These are phyloP conservation scores for Trichacis sp. DNA, from an alignment of 2,888 invertebrate species.

Conservation along the genomic window DNA sequence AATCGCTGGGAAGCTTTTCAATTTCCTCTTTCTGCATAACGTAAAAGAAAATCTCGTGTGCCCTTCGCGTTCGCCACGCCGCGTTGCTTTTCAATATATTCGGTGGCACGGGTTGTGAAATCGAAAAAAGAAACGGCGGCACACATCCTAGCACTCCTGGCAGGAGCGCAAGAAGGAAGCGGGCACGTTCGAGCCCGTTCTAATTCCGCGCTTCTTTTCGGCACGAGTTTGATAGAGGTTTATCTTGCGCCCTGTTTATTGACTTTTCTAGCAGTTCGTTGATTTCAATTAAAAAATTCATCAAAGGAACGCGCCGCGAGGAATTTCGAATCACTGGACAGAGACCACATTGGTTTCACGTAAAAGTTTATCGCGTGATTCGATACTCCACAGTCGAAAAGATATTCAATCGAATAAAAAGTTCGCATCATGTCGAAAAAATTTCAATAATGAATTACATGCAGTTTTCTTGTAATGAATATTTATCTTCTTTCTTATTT, in stretches of 20 bases:
- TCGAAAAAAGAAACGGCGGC: constrained; percentile 35
- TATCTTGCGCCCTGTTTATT: constrained; percentile 23
- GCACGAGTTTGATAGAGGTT: constrained; percentile 24
- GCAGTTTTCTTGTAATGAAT: no score
- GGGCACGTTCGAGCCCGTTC: constrained; percentile 29
- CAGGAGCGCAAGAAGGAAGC: constrained; percentile 14
- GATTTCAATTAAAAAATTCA: constrained; percentile 31
- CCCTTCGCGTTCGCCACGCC: constrained; percentile 32
- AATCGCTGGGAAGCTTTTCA: constrained; percentile 46
- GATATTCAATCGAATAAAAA: no score
- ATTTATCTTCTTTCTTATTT: no score
- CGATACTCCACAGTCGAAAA: no score
- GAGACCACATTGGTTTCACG: constrained; percentile 2
- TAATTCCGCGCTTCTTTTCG: constrained; percentile 32
- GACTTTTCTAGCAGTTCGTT: constrained; percentile 15
- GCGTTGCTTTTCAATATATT: constrained; percentile 39
- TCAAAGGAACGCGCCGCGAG: constrained; percentile 12
- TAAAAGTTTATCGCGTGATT: constrained; percentile 2
- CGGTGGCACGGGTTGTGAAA: constrained; percentile 34
- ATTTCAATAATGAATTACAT: no score
- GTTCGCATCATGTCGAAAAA: no score
- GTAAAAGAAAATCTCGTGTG: constrained; percentile 30
- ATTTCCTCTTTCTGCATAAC: constrained; percentile 45
- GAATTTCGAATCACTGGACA: constrained; percentile 12
- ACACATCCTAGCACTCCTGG: constrained; percentile 5